These are phyloP conservation scores for Anas capensis DNA, from an alignment of 2,797 vertebrate genomes.

Conservation along the genomic window DNA sequence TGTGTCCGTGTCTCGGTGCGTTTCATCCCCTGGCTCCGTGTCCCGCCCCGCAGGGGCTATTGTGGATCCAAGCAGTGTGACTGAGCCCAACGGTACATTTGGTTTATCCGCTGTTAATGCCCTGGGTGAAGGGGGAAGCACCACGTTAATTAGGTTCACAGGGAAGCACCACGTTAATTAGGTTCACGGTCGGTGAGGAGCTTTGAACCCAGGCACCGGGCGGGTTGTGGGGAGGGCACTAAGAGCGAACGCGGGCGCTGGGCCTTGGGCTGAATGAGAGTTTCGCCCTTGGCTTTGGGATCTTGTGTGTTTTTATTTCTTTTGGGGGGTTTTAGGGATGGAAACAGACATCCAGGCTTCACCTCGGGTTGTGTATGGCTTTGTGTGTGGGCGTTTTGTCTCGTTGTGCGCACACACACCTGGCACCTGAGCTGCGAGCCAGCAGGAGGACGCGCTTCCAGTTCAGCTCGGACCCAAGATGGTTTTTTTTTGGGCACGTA, in stretches of 20 bases:
- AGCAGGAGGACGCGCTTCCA: neutral
- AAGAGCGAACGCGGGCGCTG: neutral
- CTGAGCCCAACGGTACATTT: neutral
- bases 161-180: constrained; percentile 1
- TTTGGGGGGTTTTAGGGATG: constrained; percentile 48
- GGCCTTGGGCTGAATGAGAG: neutral
- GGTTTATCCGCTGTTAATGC: constrained; percentile 28
- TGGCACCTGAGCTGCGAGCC: neutral
- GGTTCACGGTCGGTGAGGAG: neutral
- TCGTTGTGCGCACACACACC: rapidly evolving
- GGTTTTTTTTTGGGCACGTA: neutral
- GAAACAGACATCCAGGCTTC: constrained; percentile 50
- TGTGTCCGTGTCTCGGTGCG: constrained; percentile 4
- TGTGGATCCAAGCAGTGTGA: neutral
- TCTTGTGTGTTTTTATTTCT: neutral
- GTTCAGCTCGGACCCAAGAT: neutral
- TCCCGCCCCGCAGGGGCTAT: neutral
- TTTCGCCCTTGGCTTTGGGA: neutral
- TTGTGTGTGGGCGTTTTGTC: neutral
- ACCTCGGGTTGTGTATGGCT: neutral
- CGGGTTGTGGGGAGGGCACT: neutral
- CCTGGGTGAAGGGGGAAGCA: neutral
- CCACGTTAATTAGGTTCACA: neutral
- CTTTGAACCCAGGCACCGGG: neutral
- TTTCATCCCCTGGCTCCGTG: neutral